phyloP scores from a whole-genome alignment of 1,140 invertebrate species.

The Drosophila prosaltans region DNA sequence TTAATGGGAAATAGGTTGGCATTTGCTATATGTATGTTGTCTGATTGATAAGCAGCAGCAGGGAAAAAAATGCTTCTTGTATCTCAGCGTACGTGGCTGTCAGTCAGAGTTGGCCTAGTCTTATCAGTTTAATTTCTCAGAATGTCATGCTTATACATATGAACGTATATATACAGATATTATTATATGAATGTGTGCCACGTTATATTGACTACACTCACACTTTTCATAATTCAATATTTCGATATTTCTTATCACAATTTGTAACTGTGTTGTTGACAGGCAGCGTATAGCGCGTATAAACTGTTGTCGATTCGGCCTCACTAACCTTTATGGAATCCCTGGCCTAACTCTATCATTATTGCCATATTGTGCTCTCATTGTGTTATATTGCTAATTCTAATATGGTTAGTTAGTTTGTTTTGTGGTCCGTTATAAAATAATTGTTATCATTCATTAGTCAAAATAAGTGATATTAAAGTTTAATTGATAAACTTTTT shows the following conservation, averaged over 20 bases:
- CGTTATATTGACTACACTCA: conserved; percentile 2
- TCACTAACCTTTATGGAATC: not conserved
- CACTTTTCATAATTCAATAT: conserved; percentile 3
- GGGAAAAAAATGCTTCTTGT: conserved; percentile 3
- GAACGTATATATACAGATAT: not conserved
- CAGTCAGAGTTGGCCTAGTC: conserved; percentile 18
- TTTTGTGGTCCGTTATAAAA: not conserved
- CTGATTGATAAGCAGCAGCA: conserved; percentile 8
- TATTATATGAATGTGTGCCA: conserved; percentile 3
- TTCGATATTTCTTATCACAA: not conserved
- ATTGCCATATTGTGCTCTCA: conserved; percentile 35
- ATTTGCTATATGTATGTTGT: not conserved
- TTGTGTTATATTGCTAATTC: not conserved
- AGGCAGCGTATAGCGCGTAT: not conserved
- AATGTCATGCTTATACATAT: conserved; percentile 4
- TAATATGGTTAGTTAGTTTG: not conserved
- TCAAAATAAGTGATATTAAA: not conserved
- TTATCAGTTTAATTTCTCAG: conserved; percentile 15
- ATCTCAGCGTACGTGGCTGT: conserved; percentile 19
- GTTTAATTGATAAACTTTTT: not conserved
- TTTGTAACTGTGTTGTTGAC: not conserved
- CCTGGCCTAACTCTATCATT: conserved; percentile 43
- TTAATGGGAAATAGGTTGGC: conserved; percentile 4
- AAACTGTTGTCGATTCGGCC: not conserved
- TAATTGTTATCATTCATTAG: not conserved